Evolutionary conservation across 1,140 invertebrate genomes (phyloP), one percentile per base, ranked within the genome.

Genomic region (Dolichoris vasculosae): DNA sequence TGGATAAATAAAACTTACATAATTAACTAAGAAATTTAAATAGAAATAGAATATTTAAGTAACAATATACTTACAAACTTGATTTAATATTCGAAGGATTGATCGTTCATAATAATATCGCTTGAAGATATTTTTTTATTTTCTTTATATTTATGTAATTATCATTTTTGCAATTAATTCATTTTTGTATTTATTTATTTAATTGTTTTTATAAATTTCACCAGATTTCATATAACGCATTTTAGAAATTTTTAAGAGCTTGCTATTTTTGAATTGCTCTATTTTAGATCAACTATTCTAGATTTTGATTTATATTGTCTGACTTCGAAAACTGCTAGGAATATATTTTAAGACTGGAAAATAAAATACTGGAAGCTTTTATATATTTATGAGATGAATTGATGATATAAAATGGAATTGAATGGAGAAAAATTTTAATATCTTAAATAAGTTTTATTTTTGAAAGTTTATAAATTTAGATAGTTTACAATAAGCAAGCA

Each of bases 321-420:
- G 69, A 73, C 69, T 38, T 73, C 69, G 69, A 43, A 73, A 73
- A 43, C 9, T 7, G 69, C 38, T n/a, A 26, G 69, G 9, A 73
- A 73, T 71, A 40, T 9, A 71, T 40, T 71, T 38, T 23, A 23
- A 71, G 40, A 6, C 67, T 38, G 40, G 67, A 40, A 40, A 71
- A 40, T 40, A 69, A 7, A 43, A 73, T 32, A 67, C 30, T 9
- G 30, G 32, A n/a, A 43, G 69, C 38, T 73, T 73, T 32, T 73
- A 43, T 43, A n/a, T 73, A 73, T 73, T 73, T 38, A 43, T 43
- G 69, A 73, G 38, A 40, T 73, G 69, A 73, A 43, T 43, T n/a
- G 69, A 43, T 43, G 38, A 73, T 73, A 43, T n/a, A 43, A 43
- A 73, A 73, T n/a, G 38, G 43, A 20, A 73, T 38, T 38, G 67